Percentiles rank a stretch among this genome's conserved stretches.
Conservation (phyloP, 2,888 invertebrate genomes). For the Linnaemya tessellans region DNA sequence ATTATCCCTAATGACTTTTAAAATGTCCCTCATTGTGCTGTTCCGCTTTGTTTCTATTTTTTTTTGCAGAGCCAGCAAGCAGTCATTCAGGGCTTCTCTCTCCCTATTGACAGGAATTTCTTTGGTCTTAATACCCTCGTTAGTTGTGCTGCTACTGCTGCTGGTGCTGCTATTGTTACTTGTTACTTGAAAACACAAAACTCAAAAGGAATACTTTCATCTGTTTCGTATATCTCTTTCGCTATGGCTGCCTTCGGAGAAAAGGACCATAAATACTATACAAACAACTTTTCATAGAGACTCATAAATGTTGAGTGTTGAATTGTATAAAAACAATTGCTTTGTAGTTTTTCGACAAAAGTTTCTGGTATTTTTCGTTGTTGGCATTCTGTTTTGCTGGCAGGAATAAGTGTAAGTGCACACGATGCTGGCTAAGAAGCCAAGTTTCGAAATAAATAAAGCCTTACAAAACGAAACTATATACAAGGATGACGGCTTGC, state of each 20-base stretch:
- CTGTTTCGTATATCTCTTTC: constrained; percentile 9
- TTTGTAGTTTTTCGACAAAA: constrained; percentile 22
- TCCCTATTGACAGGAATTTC: constrained; percentile 1
- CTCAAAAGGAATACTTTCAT: constrained; percentile 39
- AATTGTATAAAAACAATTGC: constrained; percentile 45
- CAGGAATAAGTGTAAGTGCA: background rate
- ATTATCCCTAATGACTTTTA: background rate
- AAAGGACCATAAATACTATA: constrained; percentile 14
- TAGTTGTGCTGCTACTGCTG: background rate
- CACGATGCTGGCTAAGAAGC: background rate
- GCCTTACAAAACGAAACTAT: too few species aligned
- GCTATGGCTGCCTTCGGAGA: constrained; percentile 10
- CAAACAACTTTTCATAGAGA: constrained; percentile 39
- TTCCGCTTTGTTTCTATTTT: background rate
- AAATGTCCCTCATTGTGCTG: background rate
- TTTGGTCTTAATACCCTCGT: constrained; percentile 13
- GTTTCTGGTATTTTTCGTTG: constrained; percentile 25
- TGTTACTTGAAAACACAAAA: constrained; percentile 1
- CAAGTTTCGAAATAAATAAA: too few species aligned
- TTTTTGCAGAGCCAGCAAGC: background rate
- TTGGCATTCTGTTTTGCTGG: background rate
- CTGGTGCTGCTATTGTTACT: background rate
- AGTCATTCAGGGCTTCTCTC: background rate
- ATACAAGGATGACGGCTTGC: background rate
- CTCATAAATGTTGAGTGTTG: constrained; percentile 52